Evolutionary conservation across 2,113 vertebrate species (phyloP).

Genomic region (Eulacestoma nigropectus): DNA sequence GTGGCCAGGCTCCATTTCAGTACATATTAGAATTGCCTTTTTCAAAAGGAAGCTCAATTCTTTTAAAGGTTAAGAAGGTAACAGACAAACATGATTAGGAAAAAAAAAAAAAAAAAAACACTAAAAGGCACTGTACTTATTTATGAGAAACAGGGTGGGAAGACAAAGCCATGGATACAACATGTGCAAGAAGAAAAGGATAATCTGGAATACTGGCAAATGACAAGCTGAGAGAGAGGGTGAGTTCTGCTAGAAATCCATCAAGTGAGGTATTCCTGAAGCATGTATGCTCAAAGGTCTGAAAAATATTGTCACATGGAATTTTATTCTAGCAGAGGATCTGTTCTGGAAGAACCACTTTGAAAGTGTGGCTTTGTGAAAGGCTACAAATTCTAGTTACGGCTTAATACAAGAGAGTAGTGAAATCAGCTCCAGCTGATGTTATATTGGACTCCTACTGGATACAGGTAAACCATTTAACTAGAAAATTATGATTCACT

Average conservation of each 20-base stretch:
- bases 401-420: neutral
- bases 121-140: neutral
- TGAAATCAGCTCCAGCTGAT: neutral
- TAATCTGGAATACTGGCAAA: neutral
- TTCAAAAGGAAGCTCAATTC: neutral
- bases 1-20: neutral
- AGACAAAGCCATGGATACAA: neutral
- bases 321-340: neutral
- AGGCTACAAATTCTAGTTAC: neutral
- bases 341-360: neutral
- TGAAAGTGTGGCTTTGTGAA: neutral
- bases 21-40: neutral
- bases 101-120: neutral
- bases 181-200: neutral
- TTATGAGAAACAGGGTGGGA: neutral
- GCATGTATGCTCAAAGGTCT: neutral
- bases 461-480: neutral
- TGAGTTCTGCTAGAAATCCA: neutral
- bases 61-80: constrained; percentile 5
- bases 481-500: neutral
- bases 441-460: neutral
- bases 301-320: neutral
- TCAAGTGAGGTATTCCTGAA: neutral
- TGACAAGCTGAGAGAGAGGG: neutral
- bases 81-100: neutral